Conservation (phyloP, 2,888 invertebrate genomes). For the Ophion ventricosus region DNA sequence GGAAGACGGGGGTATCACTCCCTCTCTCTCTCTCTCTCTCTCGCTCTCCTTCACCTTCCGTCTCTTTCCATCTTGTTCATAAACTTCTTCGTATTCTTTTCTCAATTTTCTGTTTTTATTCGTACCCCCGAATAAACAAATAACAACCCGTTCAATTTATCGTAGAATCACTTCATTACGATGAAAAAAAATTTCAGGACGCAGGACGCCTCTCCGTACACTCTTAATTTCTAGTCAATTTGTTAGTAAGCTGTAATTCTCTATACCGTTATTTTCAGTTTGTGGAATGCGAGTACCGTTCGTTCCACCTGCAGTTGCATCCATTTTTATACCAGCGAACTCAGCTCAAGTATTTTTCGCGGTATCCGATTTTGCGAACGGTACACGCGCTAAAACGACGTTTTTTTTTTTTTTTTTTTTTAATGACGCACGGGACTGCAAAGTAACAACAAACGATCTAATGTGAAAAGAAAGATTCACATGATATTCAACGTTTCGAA, state of each 20-base stretch:
- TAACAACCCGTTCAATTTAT: conserved; percentile 42
- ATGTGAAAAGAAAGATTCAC: no score
- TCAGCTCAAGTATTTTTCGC: neutral
- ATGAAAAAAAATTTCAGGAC: neutral
- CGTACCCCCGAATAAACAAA: conserved; percentile 57
- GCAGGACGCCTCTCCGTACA: neutral
- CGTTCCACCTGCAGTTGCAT: conserved; percentile 50
- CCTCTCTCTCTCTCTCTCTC: conserved; percentile 51
- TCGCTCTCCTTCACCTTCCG: conserved; percentile 48
- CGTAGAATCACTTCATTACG: neutral
- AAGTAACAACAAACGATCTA: no score
- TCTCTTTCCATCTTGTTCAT: conserved; percentile 50
- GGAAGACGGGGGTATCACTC: conserved; percentile 78
- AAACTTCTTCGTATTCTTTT: conserved; percentile 42
- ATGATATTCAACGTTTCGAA: no score
- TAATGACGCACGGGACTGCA: no score
- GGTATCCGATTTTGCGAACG: no score
- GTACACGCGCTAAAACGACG: no score
- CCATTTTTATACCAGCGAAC: neutral
- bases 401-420: no score
- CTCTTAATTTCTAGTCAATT: no score
- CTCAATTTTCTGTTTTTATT: conserved; percentile 57
- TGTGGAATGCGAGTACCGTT: conserved; percentile 56
- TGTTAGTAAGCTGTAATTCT: no score
- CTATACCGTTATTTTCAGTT: conserved; percentile 23